Evolutionary conservation across 1,140 invertebrate genomes (phyloP).

Genomic region (Papilio xuthus): DNA sequence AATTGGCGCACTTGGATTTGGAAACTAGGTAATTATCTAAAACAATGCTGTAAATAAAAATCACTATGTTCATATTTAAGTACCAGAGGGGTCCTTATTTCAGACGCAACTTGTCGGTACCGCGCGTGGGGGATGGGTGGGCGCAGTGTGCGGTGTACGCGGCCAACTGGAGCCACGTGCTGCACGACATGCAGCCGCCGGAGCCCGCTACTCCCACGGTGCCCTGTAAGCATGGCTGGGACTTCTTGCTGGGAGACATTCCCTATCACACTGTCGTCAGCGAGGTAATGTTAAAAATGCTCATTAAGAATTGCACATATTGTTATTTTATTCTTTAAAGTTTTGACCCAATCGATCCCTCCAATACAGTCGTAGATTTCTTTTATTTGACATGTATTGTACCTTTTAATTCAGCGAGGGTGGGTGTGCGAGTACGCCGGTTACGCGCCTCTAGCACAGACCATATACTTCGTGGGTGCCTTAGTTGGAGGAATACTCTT

Average conservation of each 20-base stretch:
- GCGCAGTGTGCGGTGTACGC: slow-evolving; percentile 64
- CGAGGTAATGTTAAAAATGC: slow-evolving; percentile 74
- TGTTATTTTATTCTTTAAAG: too few species aligned
- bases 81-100: slow-evolving; percentile 23
- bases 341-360: too few species aligned
- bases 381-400: slow-evolving; percentile 24
- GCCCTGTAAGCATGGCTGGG: slow-evolving; percentile 85
- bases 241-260: slow-evolving; percentile 85
- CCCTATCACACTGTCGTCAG: slow-evolving; percentile 87
- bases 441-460: slow-evolving; percentile 84
- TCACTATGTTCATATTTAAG: too few species aligned
- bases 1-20: not conserved
- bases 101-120: slow-evolving; percentile 68
- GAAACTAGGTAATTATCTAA: not conserved
- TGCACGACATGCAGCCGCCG: slow-evolving; percentile 62
- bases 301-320: too few species aligned
- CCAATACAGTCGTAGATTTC: not conserved
- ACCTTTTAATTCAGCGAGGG: slow-evolving; percentile 70
- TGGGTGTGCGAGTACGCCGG: slow-evolving; percentile 85
- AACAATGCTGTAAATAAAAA: too few species aligned
- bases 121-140: slow-evolving; percentile 52
- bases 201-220: slow-evolving; percentile 81
- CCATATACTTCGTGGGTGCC: slow-evolving; percentile 86
- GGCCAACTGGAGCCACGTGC: slow-evolving; percentile 75
- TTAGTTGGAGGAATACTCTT: slow-evolving; percentile 87